Conservation (phyloP, 2,888 invertebrate species). For the Megastigmus dorsalis region DNA sequence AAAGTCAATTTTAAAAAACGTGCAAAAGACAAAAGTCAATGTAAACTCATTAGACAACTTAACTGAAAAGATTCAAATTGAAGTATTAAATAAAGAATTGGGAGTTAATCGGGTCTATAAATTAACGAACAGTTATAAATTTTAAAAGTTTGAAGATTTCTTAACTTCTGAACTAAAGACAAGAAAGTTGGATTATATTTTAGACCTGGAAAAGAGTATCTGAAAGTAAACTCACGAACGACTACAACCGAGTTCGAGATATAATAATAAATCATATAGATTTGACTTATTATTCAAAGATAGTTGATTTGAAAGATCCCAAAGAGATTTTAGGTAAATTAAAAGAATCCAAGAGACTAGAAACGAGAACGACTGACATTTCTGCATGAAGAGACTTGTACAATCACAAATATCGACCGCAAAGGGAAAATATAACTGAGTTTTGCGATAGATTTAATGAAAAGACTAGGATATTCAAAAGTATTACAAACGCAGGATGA, state of each 20-base stretch:
- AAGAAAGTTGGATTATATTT: background rate
- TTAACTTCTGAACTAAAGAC: too few species aligned
- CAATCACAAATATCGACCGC: conserved; percentile 34
- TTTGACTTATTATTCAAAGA: conserved; percentile 2
- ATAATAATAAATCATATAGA: conserved; percentile 17
- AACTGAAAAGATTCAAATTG: too few species aligned
- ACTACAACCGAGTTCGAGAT: conserved; percentile 8
- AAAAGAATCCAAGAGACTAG: conserved; percentile 42
- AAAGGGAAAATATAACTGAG: conserved; percentile 38
- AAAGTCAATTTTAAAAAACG: too few species aligned
- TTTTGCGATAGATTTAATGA: conserved; percentile 51
- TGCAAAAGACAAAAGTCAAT: too few species aligned
- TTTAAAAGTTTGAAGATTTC: too few species aligned
- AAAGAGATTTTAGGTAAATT: conserved; percentile 38
- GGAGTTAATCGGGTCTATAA: background rate
- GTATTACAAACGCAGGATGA: background rate
- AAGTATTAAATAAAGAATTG: too few species aligned
- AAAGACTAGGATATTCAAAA: conserved; percentile 36
- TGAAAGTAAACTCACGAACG: background rate
- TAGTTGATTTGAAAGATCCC: conserved; percentile 33
- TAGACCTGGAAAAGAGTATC: background rate
- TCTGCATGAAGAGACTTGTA: conserved; percentile 40
- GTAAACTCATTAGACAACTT: too few species aligned
- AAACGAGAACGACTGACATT: conserved; percentile 33
- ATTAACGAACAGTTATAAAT: too few species aligned